Conservation (phyloP, 2,888 invertebrate species). For the Catocala nupta region DNA sequence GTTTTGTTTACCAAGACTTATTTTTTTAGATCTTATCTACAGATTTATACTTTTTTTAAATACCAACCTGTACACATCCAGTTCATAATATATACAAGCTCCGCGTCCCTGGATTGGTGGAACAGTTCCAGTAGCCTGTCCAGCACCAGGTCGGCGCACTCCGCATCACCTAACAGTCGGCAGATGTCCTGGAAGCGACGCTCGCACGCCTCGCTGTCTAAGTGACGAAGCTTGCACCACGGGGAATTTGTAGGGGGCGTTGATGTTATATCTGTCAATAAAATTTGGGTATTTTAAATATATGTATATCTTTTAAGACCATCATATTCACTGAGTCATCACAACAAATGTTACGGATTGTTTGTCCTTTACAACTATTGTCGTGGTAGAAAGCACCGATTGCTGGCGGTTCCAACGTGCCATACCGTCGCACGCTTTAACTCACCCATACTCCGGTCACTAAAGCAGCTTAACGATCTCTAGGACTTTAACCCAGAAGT, state of each 20-base stretch:
- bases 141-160: conserved; percentile 86
- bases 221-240: conserved; percentile 90
- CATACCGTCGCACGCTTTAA: too few relatives aligned
- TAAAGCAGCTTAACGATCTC: too few relatives aligned
- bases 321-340: too few relatives aligned
- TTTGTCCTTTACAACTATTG: too few relatives aligned
- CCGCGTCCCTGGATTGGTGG: conserved; percentile 81
- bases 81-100: conserved; percentile 88
- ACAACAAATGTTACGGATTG: too few relatives aligned
- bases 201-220: conserved; percentile 78
- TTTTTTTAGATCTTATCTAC: too few relatives aligned
- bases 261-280: conserved; percentile 52
- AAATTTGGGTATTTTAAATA: background rate
- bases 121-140: conserved; percentile 89
- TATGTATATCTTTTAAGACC: too few relatives aligned
- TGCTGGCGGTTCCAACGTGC: too few relatives aligned
- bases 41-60: background rate
- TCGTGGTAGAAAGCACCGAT: too few relatives aligned
- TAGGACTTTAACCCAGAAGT: too few relatives aligned
- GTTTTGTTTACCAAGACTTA: too few relatives aligned
- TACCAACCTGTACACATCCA: conserved; percentile 80
- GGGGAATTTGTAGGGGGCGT: conserved; percentile 67
- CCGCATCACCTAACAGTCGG: conserved; percentile 84
- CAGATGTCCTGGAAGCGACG: conserved; percentile 86
- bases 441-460: too few relatives aligned